phyloP scores from a whole-genome alignment of 2,113 vertebrate species.

The Myotis brandtii region DNA sequence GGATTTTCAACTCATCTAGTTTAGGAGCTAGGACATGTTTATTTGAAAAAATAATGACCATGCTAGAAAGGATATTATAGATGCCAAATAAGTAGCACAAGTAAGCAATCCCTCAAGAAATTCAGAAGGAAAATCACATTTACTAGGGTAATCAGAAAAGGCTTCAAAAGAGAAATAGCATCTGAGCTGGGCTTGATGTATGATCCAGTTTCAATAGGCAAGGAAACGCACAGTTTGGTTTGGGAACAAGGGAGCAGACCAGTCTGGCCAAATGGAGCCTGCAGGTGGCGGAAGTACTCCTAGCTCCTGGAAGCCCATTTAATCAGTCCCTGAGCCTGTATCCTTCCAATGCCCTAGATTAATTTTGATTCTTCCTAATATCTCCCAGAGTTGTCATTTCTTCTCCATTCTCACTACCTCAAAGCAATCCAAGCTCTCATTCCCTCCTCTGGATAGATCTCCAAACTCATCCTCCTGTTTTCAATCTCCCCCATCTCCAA shows the following conservation, averaged over 20 bases:
- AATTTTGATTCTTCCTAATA: background rate
- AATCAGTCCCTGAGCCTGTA: background rate
- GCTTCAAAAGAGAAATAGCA: background rate
- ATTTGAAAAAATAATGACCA: constrained; percentile 33
- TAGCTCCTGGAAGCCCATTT: background rate
- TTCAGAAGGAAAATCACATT: constrained; percentile 36
- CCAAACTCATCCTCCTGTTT: background rate
- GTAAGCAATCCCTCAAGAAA: constrained; percentile 50
- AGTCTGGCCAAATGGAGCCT: background rate
- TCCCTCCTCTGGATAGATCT: background rate
- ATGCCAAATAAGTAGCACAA: constrained; percentile 1
- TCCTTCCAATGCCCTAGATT: background rate
- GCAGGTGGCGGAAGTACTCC: background rate
- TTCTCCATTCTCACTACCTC: background rate
- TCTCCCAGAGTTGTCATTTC: background rate
- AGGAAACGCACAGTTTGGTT: background rate
- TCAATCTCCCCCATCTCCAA: background rate
- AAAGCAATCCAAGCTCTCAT: background rate
- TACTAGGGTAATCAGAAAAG: background rate
- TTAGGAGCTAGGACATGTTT: background rate
- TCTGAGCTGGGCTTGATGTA: background rate
- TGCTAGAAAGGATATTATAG: background rate
- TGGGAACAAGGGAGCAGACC: background rate
- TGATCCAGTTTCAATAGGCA: background rate
- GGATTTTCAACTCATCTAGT: background rate